These are phyloP conservation scores for Creontiades dilutus DNA, from an alignment of 2,888 invertebrate genomes.

Conservation along the genomic window DNA sequence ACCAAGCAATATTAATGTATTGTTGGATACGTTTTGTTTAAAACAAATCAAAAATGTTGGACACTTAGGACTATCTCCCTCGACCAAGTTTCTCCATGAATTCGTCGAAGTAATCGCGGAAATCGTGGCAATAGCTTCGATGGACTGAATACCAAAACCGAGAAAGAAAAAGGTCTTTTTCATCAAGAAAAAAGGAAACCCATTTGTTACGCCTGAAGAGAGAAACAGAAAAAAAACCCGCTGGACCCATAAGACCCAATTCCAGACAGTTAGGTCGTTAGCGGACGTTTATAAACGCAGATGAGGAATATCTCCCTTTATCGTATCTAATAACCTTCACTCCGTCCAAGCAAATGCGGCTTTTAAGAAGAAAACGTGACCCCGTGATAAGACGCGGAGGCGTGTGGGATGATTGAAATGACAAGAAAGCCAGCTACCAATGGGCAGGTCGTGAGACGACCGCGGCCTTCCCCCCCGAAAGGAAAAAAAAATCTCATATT, in stretches of 20 bases:
- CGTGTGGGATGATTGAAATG: constrained; percentile 52
- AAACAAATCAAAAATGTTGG: too few species aligned
- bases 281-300: constrained; percentile 26
- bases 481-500: constrained; percentile 34
- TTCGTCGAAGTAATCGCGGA: too few species aligned
- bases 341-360: constrained; percentile 35
- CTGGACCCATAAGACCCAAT: constrained; percentile 44
- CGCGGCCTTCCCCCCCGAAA: not conserved
- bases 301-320: constrained; percentile 30
- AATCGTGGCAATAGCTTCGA: too few species aligned
- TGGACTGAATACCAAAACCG: too few species aligned
- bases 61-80: too few species aligned
- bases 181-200: not conserved
- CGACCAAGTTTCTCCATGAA: too few species aligned
- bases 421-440: constrained; percentile 51
- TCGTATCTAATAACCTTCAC: constrained; percentile 35
- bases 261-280: constrained; percentile 35
- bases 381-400: constrained; percentile 50
- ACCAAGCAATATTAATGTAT: too few species aligned
- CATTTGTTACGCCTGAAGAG: not conserved
- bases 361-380: constrained; percentile 48
- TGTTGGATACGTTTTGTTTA: too few species aligned
- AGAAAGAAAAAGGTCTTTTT: too few species aligned
- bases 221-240: not conserved
- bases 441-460: constrained; percentile 21